A percentile compares a stretch with the other conserved stretches of the same genome.
phyloP scores from a whole-genome alignment of 2,797 vertebrate genomes.

The Sparidentex hasta region DNA sequence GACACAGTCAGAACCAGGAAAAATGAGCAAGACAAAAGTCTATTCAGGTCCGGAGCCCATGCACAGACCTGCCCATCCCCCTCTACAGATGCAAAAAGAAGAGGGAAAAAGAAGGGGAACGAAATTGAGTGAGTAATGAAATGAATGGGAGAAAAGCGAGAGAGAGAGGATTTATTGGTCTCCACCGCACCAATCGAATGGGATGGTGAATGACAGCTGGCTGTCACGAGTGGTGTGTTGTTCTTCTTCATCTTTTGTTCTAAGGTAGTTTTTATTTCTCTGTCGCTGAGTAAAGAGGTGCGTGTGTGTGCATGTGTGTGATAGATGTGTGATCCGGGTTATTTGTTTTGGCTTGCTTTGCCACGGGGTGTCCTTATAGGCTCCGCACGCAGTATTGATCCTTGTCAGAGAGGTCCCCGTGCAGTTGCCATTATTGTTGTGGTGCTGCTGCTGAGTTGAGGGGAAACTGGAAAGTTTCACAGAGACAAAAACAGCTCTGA shows the following conservation, averaged over 20 bases:
- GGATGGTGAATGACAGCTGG: conserved; percentile 90
- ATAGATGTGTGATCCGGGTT: conserved; percentile 19
- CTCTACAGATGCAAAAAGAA: conserved; percentile 86
- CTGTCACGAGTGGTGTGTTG: conserved; percentile 78
- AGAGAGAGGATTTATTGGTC: conserved; percentile 65
- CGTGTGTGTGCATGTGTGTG: conserved; percentile 13
- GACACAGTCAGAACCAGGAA: conserved; percentile 93
- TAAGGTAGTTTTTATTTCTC: conserved; percentile 37
- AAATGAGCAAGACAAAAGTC: conserved; percentile 96
- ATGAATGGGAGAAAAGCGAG: conserved; percentile 65
- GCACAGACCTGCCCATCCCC: conserved; percentile 89
- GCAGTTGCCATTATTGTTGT: conserved; percentile 47
- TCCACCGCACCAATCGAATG: conserved; percentile 86
- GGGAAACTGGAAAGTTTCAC: conserved; percentile 30
- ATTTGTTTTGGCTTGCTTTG: conserved; percentile 42
- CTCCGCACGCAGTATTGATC: conserved; percentile 56
- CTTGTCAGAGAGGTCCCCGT: conserved; percentile 35
- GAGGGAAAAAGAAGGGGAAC: conserved; percentile 62
- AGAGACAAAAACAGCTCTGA: conserved; percentile 20
- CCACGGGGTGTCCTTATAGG: conserved; percentile 51
- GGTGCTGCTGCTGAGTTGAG: conserved; percentile 40
- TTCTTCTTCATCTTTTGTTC: conserved; percentile 48
- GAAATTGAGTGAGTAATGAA: conserved; percentile 65
- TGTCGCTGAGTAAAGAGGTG: conserved; percentile 24
- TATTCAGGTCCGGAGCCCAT: conserved; percentile 90